These are phyloP conservation scores for Temnothorax unifasciatus DNA, from an alignment of 2,888 invertebrate genomes.

Conservation along the genomic window DNA sequence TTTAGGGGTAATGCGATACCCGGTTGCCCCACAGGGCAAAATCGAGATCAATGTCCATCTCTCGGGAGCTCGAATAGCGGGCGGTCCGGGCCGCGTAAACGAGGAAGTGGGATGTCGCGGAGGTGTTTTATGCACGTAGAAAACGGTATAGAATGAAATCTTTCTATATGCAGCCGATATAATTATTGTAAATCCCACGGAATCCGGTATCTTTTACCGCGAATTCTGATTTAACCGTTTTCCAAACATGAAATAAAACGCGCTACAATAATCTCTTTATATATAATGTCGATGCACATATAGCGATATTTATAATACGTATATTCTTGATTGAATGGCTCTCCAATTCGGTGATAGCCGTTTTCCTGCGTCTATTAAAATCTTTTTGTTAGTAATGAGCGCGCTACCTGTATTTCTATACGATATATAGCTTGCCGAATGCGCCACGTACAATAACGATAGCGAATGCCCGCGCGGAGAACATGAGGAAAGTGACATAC, in stretches of 20 bases:
- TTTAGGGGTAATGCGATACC: conserved; percentile 74
- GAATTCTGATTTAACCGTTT: not conserved
- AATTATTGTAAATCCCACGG: not conserved
- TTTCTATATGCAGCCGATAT: not conserved
- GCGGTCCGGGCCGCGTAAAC: conserved; percentile 51
- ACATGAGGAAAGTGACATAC: conserved; percentile 47
- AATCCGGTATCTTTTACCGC: not conserved
- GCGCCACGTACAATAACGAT: conserved; percentile 24
- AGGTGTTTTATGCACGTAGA: not conserved
- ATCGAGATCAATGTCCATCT: conserved; percentile 65
- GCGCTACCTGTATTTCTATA: conserved; percentile 34
- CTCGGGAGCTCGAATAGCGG: conserved; percentile 46
- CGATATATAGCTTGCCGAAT: conserved; percentile 20
- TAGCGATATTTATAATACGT: not conserved
- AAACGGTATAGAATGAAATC: not conserved
- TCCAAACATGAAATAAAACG: not conserved
- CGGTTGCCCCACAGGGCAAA: not conserved
- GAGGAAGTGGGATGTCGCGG: conserved; percentile 17
- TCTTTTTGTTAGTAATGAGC: not conserved
- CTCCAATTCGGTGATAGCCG: not conserved
- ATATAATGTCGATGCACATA: too few relatives aligned
- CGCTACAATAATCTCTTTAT: too few relatives aligned
- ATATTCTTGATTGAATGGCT: not conserved
- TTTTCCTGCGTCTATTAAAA: not conserved
- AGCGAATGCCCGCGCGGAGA: conserved; percentile 31